Conservation (phyloP, 1,140 invertebrate genomes). For the Listronotus oregonensis region DNA sequence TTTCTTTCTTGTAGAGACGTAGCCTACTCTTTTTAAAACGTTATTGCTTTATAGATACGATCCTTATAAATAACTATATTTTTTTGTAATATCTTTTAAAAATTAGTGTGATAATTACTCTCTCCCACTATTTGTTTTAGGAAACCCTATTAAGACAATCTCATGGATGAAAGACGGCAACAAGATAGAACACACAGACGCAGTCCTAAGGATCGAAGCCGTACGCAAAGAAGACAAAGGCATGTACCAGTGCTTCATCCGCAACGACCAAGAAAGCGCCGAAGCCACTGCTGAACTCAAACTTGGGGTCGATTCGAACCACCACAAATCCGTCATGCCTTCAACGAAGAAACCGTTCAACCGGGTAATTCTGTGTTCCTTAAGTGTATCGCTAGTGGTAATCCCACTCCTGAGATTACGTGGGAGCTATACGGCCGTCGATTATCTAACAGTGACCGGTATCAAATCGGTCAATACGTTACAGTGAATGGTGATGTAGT, state of each 20-base stretch:
- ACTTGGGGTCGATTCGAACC: constrained; percentile 92
- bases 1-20: too few species aligned
- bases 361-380: constrained; percentile 72
- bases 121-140: constrained; percentile 30
- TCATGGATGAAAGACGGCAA: constrained; percentile 93
- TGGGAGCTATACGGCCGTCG: constrained; percentile 92
- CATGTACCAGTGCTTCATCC: constrained; percentile 96
- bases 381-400: constrained; percentile 78
- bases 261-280: constrained; percentile 91
- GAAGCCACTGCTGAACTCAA: constrained; percentile 91
- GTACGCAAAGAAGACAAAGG: constrained; percentile 94
- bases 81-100: background rate
- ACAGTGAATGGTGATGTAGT: constrained; percentile 90
- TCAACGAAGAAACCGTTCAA: constrained; percentile 84
- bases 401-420: constrained; percentile 91
- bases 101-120: background rate
- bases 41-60: constrained; percentile 1
- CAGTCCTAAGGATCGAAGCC: constrained; percentile 80
- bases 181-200: constrained; percentile 76
- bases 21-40: background rate
- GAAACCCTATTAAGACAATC: constrained; percentile 65
- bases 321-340: constrained; percentile 83
- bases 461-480: constrained; percentile 84
- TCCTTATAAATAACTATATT: too few species aligned
- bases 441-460: constrained; percentile 78